Evolutionary conservation across 2,113 vertebrate species (phyloP).

Genomic region (Dolichallabes microphthalmus): DNA sequence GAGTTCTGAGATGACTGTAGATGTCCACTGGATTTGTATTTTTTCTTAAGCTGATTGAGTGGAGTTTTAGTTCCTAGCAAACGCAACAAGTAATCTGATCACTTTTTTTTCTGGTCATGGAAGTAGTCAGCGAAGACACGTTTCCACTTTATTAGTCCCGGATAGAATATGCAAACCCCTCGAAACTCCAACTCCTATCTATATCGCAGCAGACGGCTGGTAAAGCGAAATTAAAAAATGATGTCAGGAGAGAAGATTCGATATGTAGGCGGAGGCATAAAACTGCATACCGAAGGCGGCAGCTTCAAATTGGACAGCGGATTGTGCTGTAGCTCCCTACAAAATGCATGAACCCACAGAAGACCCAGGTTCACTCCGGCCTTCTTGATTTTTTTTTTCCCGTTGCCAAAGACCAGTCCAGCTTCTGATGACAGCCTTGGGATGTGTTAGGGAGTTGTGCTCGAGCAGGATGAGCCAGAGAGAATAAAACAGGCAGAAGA

Average conservation of each 20-base stretch:
- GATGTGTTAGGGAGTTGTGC: constrained; percentile 23
- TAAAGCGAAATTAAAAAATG: constrained; percentile 65
- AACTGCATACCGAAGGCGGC: constrained; percentile 63
- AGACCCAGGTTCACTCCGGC: constrained; percentile 43
- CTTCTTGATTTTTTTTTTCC: constrained; percentile 55
- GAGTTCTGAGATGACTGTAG: not conserved
- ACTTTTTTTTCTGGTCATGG: not conserved
- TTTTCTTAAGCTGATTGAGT: not conserved
- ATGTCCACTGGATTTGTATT: not conserved
- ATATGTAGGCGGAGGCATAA: constrained; percentile 56
- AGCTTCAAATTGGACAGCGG: constrained; percentile 63
- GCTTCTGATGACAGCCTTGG: constrained; percentile 41
- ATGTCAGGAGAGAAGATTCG: constrained; percentile 55
- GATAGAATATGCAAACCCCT: constrained; percentile 19
- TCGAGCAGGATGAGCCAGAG: constrained; percentile 31
- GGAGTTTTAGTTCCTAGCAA: not conserved
- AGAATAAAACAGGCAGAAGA: not conserved
- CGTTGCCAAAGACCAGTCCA: constrained; percentile 31
- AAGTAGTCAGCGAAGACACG: constrained; percentile 17
- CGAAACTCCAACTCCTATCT: constrained; percentile 1
- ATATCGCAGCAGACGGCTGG: constrained; percentile 49
- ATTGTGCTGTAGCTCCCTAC: constrained; percentile 54
- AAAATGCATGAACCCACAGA: constrained; percentile 66
- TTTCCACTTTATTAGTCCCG: constrained; percentile 40
- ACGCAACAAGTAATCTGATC: not conserved